A percentile compares a stretch with the other conserved stretches of the same genome.
Conservation (phyloP, 2,797 vertebrate species). For the Acridotheres tristis region DNA sequence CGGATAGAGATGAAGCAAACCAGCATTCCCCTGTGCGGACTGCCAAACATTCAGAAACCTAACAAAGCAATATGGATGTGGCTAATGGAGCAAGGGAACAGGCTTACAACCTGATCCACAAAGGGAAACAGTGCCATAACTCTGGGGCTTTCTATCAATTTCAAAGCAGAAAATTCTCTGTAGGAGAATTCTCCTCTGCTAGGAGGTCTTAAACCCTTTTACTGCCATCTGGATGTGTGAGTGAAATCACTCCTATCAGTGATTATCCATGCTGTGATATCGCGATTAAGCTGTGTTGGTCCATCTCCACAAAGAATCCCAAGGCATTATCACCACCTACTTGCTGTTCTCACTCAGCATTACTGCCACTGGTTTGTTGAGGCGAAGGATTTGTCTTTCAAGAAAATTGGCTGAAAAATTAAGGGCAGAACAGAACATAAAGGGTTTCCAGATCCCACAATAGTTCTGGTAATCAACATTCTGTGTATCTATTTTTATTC, state of each 20-base stretch:
- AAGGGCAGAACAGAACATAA: background rate
- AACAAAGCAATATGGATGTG: background rate
- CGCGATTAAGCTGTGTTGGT: background rate
- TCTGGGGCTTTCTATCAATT: background rate
- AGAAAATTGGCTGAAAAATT: background rate
- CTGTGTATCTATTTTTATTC: slow-evolving; percentile 8
- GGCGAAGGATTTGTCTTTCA: background rate
- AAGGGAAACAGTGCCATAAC: background rate
- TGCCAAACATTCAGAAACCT: background rate
- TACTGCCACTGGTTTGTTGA: background rate
- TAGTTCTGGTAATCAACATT: background rate
- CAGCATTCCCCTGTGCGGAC: background rate
- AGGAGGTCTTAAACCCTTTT: background rate
- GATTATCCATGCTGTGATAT: background rate
- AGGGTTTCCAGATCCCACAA: background rate
- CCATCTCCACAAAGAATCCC: background rate
- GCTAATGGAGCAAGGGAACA: background rate
- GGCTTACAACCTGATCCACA: background rate
- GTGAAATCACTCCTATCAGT: background rate
- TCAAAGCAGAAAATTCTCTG: background rate
- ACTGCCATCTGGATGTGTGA: background rate
- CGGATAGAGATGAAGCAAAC: background rate
- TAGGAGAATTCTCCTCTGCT: background rate
- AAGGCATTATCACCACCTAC: background rate
- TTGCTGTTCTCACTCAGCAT: background rate